These are phyloP conservation scores for Macroramphosus scolopax DNA, from an alignment of 2,797 vertebrate genomes.

Conservation along the genomic window DNA sequence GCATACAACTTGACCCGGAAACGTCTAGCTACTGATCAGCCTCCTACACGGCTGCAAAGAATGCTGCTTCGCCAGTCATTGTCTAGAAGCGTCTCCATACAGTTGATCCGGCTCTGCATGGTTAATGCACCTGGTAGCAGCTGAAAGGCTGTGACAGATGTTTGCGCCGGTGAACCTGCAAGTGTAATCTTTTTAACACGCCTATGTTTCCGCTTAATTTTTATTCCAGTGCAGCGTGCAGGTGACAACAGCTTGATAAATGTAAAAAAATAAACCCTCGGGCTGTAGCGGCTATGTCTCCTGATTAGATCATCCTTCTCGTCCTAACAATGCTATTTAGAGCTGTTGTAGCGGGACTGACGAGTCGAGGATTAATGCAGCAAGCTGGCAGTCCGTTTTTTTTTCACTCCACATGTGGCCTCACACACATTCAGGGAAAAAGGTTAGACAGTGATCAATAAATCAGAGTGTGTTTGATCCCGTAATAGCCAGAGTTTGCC, in stretches of 20 bases:
- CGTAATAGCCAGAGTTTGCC: slow-evolving; percentile 17
- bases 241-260: slow-evolving; percentile 61
- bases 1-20: slow-evolving; percentile 45
- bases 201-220: slow-evolving; percentile 43
- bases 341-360: slow-evolving; percentile 39
- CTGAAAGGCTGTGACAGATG: slow-evolving; percentile 33
- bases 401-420: slow-evolving; percentile 17
- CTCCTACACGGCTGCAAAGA: slow-evolving; percentile 4
- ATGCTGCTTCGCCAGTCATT: slow-evolving; percentile 6
- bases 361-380: slow-evolving; percentile 46
- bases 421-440: slow-evolving; percentile 33
- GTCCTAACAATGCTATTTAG: slow-evolving; percentile 49
- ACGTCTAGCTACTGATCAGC: slow-evolving; percentile 50
- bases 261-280: slow-evolving; percentile 42
- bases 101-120: slow-evolving; percentile 9
- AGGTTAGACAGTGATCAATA: slow-evolving; percentile 44
- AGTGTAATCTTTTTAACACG: slow-evolving; percentile 46
- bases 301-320: slow-evolving; percentile 56
- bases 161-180: slow-evolving; percentile 41
- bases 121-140: slow-evolving; percentile 41
- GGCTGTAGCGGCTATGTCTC: slow-evolving; percentile 32
- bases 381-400: slow-evolving; percentile 15
- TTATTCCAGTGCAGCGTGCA: slow-evolving; percentile 49
- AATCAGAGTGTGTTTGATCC: slow-evolving; percentile 40
- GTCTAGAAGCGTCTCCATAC: slow-evolving; percentile 19